Conservation (phyloP, 2,888 invertebrate species). For the Ceriagrion tenellum region DNA sequence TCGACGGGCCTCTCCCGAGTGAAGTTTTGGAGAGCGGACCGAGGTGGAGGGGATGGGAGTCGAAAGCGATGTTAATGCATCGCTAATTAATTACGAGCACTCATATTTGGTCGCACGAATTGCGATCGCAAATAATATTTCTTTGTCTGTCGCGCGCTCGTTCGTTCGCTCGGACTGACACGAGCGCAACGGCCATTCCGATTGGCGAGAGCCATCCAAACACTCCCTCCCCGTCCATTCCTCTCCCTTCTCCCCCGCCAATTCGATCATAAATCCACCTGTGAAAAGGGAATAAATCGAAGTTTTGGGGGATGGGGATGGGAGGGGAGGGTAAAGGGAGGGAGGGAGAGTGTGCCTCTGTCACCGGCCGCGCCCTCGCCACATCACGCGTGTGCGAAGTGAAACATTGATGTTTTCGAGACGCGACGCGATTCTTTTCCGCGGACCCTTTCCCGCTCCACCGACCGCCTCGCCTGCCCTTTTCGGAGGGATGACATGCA, state of each 20-base stretch:
- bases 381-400: slow-evolving; percentile 1
- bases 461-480: too few species aligned
- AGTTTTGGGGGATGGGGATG: neutral
- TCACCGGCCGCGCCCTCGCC: neutral
- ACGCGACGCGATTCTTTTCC: neutral
- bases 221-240: too few species aligned
- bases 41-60: neutral
- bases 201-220: neutral
- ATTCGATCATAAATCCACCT: neutral
- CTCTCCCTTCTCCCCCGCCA: too few species aligned
- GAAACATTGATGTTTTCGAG: slow-evolving; percentile 25
- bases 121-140: neutral
- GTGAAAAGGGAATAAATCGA: neutral
- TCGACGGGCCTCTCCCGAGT: neutral
- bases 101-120: neutral
- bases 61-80: neutral
- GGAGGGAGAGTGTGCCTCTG: too few species aligned
- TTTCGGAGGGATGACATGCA: neutral
- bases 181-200: neutral
- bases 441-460: neutral
- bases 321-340: too few species aligned
- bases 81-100: neutral
- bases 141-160: neutral
- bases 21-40: neutral
- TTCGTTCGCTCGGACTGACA: neutral